phyloP scores from a whole-genome alignment of 1,140 invertebrate genomes.

The Heliconius himera region DNA sequence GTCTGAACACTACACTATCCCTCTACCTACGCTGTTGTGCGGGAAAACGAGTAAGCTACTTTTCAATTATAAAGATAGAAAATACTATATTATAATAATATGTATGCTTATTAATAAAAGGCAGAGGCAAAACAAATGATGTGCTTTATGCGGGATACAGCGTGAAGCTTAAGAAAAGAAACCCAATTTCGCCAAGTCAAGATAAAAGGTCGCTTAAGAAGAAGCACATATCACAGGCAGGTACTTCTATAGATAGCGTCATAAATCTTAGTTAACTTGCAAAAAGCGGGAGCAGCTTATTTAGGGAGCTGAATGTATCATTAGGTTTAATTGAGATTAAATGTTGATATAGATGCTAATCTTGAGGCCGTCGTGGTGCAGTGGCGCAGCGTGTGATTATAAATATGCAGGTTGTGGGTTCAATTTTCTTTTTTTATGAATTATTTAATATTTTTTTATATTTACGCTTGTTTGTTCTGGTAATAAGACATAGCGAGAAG shows the following conservation, averaged over 20 bases:
- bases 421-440: background rate
- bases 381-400: too few species aligned
- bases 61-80: too few species aligned
- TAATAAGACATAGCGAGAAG: too few species aligned
- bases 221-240: slow-evolving; percentile 15
- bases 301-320: slow-evolving; percentile 32
- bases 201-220: slow-evolving; percentile 6
- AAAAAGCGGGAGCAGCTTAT: slow-evolving; percentile 19
- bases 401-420: background rate
- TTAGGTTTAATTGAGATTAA: slow-evolving; percentile 31
- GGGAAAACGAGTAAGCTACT: too few species aligned
- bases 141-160: background rate
- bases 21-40: too few species aligned
- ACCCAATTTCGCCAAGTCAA: background rate
- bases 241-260: slow-evolving; percentile 11
- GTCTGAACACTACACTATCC: too few species aligned
- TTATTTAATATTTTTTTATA: too few species aligned
- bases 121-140: too few species aligned
- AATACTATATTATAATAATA: too few species aligned
- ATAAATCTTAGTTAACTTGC: slow-evolving; percentile 31
- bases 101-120: too few species aligned
- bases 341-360: slow-evolving; percentile 1
- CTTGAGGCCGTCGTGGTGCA: background rate
- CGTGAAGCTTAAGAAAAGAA: background rate
- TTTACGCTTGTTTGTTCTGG: too few species aligned